These are phyloP conservation scores for Arion vulgaris DNA, from an alignment of 1,140 invertebrate species.

Conservation along the genomic window DNA sequence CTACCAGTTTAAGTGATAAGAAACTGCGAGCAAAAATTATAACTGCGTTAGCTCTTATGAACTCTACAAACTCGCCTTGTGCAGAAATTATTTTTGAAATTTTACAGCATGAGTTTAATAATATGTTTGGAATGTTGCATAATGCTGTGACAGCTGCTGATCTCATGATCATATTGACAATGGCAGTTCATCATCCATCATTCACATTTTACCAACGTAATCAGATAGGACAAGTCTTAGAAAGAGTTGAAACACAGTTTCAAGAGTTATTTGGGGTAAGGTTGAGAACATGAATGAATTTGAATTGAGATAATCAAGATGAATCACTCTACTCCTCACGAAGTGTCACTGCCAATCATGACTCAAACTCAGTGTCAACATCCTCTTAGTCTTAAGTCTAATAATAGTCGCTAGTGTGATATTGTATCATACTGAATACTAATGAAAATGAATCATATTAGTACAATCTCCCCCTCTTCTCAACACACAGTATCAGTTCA, in stretches of 20 bases:
- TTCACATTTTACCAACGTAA: conserved; percentile 89
- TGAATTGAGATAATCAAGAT: no score
- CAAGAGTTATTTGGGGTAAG: conserved; percentile 12
- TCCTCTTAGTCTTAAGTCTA: no score
- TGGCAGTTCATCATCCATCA: conserved; percentile 93
- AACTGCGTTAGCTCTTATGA: conserved; percentile 87
- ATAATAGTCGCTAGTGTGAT: no score
- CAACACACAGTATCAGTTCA: no score
- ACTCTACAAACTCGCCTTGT: conserved; percentile 88
- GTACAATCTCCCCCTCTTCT: no score
- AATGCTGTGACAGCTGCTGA: conserved; percentile 80
- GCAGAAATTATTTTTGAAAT: conserved; percentile 86
- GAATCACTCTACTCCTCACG: no score
- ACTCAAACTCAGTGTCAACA: no score
- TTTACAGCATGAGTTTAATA: conserved; percentile 72
- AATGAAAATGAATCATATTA: no score
- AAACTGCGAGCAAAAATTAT: conserved; percentile 86
- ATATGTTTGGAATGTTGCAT: conserved; percentile 49
- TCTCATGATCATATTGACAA: conserved; percentile 87
- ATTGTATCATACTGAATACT: no score
- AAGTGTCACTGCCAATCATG: no score
- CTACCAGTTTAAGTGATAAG: conserved; percentile 77
- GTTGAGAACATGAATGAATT: no score
- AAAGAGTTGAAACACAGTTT: conserved; percentile 7
- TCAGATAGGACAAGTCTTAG: conserved; percentile 51